Evolutionary conservation across 2,888 invertebrate genomes (phyloP), one percentile per base, ranked within the genome.

Genomic region (Ditula angustiorana): DNA sequence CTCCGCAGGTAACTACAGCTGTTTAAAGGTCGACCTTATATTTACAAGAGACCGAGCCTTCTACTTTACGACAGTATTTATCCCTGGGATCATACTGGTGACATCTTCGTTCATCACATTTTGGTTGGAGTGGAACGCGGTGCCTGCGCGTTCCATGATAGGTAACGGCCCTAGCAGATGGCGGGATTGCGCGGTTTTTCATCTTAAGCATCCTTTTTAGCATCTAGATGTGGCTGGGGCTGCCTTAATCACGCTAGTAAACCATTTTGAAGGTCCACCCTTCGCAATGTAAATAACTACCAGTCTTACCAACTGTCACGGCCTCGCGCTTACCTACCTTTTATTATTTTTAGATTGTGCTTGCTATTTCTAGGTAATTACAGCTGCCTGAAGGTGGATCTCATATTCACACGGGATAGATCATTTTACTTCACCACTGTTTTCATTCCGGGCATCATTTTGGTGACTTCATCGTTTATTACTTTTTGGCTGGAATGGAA

Each of bases 401-500:
- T 98, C 88, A 97, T 96, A 92, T 98, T 98, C 94, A 98, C 98
- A 76, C 95, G 98, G 90, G 98, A 98, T 94, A 96, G 98, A 94
- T 97, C 98, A 87, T 98, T 98, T 95, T 98, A 98, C 95, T 98
- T 98, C 94, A 98, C 98, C 81, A 98, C 98, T 86, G 98, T 98
- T 92, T 98, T 98, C 94, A 98, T 98, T 94, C 98, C 98, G 81
- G 98, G 98, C 85, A 98, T 98, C 87, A 98, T 98, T 93, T 95
- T 98, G 94, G 98, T 98, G 90, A 98, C 98, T 78, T 98, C 98
- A 92, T 98, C 98, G 83, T 98, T 98, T 95, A 98, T 98, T 93
- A 98, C 98, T 85, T 98, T 98, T 95, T 98, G 98, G 98, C 95
- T 98, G 93, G 98, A 98, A 94, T 98, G 98, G 98, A 98, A 98